Percentiles rank a stretch among this genome's conserved stretches.
These are phyloP conservation scores for Pocota personata DNA, from an alignment of 2,888 invertebrate species.

Conservation along the genomic window DNA sequence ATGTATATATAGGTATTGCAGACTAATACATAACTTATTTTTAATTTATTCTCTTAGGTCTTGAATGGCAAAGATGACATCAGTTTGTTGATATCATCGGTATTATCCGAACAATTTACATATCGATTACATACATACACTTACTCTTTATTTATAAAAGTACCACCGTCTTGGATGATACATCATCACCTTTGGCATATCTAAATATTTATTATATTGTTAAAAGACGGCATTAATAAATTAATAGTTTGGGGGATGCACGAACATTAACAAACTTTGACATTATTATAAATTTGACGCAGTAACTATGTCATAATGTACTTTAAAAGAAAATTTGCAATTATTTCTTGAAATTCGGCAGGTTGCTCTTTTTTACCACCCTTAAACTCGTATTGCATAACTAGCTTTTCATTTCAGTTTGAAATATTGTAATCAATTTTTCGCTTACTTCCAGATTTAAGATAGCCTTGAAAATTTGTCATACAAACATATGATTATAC, in stretches of 20 bases:
- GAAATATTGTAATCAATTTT: no score
- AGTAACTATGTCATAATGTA: neutral
- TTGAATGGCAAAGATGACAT: conserved; percentile 5
- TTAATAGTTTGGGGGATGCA: neutral
- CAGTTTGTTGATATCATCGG: neutral
- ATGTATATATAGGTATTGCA: no score
- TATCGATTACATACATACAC: neutral
- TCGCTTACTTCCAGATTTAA: no score
- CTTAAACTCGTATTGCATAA: no score
- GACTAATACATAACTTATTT: neutral
- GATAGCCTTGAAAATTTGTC: no score
- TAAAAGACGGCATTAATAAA: neutral
- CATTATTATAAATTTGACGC: neutral
- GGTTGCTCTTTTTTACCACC: no score
- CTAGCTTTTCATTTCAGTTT: no score
- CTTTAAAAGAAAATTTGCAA: no score
- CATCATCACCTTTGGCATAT: neutral
- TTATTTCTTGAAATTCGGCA: no score
- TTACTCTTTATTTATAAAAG: neutral
- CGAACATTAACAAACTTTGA: neutral
- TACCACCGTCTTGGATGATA: neutral
- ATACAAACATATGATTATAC: no score
- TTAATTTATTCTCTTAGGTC: neutral
- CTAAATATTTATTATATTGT: neutral
- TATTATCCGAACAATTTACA: neutral